Conservation (phyloP, 2,888 invertebrate genomes). For the Anoplius nigerrimus region DNA sequence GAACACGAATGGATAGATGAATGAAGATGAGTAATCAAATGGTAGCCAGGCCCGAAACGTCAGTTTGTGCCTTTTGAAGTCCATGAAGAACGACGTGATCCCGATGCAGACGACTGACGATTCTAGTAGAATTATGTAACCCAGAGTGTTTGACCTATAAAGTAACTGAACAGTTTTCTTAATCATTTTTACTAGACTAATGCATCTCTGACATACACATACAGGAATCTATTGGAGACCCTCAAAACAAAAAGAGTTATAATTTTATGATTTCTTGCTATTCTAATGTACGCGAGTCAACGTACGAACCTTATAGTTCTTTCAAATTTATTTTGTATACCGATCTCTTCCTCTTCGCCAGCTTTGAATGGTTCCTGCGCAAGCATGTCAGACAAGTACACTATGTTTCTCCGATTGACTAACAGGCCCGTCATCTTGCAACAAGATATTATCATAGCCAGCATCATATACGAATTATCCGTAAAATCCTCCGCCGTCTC, state of each 20-base stretch:
- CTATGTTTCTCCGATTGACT: constrained; percentile 12
- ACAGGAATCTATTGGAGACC: no score
- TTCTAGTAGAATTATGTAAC: constrained; percentile 24
- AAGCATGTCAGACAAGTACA: constrained; percentile 15
- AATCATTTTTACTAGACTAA: no score
- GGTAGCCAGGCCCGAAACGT: constrained; percentile 39
- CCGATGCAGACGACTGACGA: constrained; percentile 23
- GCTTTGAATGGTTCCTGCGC: constrained; percentile 11
- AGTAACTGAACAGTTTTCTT: no score
- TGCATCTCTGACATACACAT: no score
- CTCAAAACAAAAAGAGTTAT: no score
- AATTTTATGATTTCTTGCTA: no score
- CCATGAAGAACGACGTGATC: constrained; percentile 32
- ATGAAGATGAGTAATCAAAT: constrained; percentile 22
- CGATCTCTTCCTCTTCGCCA: constrained; percentile 10
- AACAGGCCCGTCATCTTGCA: constrained; percentile 28
- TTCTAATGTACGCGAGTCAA: no score
- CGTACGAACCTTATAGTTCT: constrained; percentile 25
- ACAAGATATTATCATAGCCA: constrained; percentile 20
- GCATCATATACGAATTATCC: constrained; percentile 28
- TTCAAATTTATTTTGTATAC: constrained; percentile 33
- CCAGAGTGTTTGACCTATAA: no score
- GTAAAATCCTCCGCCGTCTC: constrained; percentile 34
- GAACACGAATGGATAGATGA: constrained; percentile 39
- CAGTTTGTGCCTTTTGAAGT: constrained; percentile 10